Evolutionary conservation across 2,113 vertebrate species (phyloP).

Genomic region (Mesitornis unicolor): DNA sequence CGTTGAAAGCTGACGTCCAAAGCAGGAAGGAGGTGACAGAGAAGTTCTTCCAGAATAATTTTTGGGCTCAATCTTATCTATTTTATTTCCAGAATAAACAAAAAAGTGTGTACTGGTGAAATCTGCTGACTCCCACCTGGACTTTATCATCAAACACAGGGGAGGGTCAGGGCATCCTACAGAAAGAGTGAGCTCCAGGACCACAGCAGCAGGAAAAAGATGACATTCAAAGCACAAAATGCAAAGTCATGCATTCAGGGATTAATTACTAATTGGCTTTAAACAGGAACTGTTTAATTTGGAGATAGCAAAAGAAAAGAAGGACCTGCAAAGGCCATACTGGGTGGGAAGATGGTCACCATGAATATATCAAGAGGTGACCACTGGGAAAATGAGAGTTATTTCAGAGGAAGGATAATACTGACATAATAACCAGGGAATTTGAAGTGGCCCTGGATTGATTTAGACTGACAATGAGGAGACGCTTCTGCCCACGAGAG

Average conservation of each 20-base stretch:
- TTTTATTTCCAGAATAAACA: not conserved
- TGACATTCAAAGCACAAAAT: not conserved
- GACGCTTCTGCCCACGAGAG: not conserved
- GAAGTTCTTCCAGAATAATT: not conserved
- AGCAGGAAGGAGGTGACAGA: not conserved
- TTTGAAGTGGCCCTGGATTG: not conserved
- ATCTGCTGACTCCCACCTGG: not conserved
- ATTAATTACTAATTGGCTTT: not conserved
- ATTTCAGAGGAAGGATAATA: not conserved
- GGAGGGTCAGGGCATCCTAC: not conserved
- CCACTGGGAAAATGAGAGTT: not conserved
- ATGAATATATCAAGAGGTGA: not conserved
- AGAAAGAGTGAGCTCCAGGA: not conserved
- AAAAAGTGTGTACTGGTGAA: not conserved
- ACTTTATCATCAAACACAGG: not conserved
- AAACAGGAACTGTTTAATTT: not conserved
- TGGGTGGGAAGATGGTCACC: not conserved
- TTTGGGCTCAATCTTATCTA: not conserved
- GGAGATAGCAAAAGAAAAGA: not conserved
- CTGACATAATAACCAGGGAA: not conserved
- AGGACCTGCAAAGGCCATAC: not conserved
- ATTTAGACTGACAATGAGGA: not conserved
- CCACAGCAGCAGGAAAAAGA: not conserved
- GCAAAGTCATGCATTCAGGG: not conserved
- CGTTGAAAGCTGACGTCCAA: not conserved